Percentiles rank a stretch among this genome's conserved stretches.
These are phyloP conservation scores for Gymnoscelis rufifasciata DNA, from an alignment of 2,888 invertebrate species.

Conservation along the genomic window DNA sequence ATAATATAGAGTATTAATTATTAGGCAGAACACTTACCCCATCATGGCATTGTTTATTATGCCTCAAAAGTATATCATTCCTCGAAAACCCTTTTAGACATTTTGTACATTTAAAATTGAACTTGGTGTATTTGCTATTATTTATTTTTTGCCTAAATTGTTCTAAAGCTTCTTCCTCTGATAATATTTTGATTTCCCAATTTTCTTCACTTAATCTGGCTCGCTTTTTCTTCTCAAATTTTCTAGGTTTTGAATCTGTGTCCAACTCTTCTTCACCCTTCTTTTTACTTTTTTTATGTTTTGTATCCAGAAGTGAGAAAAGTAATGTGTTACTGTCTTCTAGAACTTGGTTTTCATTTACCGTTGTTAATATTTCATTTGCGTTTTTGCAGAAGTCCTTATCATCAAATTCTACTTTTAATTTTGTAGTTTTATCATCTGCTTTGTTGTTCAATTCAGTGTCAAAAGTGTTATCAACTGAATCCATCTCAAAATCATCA, in stretches of 20 bases:
- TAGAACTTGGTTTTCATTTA: background rate
- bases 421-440: background rate
- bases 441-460: background rate
- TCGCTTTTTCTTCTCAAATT: slow-evolving; percentile 21
- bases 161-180: slow-evolving; percentile 58
- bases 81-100: slow-evolving; percentile 65
- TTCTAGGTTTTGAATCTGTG: slow-evolving; percentile 11
- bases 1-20: no score
- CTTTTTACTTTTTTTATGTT: slow-evolving; percentile 12
- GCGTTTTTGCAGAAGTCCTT: background rate
- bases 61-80: slow-evolving; percentile 55
- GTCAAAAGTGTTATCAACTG: slow-evolving; percentile 3
- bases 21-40: slow-evolving; percentile 47
- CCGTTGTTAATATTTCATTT: background rate
- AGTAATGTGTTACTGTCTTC: slow-evolving; percentile 7
- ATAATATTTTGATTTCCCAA: slow-evolving; percentile 53
- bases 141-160: slow-evolving; percentile 47
- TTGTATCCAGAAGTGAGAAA: slow-evolving; percentile 8
- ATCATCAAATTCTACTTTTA: slow-evolving; percentile 5
- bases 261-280: background rate
- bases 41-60: slow-evolving; percentile 50
- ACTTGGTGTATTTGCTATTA: slow-evolving; percentile 51
- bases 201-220: slow-evolving; percentile 27
- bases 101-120: slow-evolving; percentile 53
- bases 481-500: slow-evolving; percentile 9